Evolutionary conservation across 2,888 invertebrate species (phyloP), one percentile per base, ranked within the genome.

Genomic region (Perithous albicinctus): DNA sequence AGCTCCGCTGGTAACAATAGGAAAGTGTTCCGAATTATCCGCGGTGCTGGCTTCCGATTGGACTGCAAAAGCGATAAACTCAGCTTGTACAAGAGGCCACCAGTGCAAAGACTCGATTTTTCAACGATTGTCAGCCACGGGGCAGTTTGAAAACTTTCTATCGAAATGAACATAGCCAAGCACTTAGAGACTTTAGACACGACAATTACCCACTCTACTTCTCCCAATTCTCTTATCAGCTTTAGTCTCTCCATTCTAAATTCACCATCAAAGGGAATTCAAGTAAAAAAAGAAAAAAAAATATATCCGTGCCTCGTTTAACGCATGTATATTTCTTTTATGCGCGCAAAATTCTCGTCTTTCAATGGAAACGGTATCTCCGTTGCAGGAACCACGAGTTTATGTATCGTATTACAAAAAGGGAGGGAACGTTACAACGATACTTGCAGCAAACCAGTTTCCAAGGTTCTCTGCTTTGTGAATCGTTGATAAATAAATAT

Each of bases 1-100:
- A 94, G 83, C 94, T 94, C 89, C 94, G 73, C 66, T 75, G 81
- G 66, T 75, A 72, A 61, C 41, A 32, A 86, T 67, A 78, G 7
- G 84, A 86, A 85, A 86, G 83, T 82, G 82, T 86, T 84, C 61
- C 63, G 79, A 83, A 54, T 54, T 54, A 54, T 12, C 4, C 54
- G 10, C 54, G 54, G 54, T 54, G 48, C 20, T 48, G 48, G 20
- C 48, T 54, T 54, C 54, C 54, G 54, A 54, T 54, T 54, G 54
- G 12, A 54, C 26, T 54, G 54, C 12, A 54, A 54, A 54, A 54
- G 54, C 26, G 54, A 54, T 54, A 54, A 54, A 26, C 26, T n/a
- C 12, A 12, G 23, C 54, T n/a, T 23, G 54, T 26, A 54, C 54
- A 26, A 26, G 63, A 63, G 23, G n/a, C 32, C 54, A 41, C 70